Percentiles rank a stretch among this genome's conserved stretches.
These are phyloP conservation scores for Conus canariensis DNA, from an alignment of 2,888 invertebrate genomes.

Conservation along the genomic window DNA sequence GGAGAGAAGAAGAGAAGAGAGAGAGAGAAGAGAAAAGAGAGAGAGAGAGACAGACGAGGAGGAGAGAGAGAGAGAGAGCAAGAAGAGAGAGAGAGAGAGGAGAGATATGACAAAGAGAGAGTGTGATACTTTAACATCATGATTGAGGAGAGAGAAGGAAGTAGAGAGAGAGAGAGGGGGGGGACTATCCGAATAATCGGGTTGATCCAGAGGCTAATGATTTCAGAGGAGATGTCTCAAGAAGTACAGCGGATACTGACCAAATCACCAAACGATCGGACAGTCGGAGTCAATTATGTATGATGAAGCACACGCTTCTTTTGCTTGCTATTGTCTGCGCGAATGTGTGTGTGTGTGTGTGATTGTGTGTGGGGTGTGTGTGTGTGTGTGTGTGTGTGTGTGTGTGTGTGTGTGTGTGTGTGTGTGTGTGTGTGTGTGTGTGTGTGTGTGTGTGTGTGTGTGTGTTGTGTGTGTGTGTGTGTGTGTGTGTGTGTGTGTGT, in stretches of 20 bases:
- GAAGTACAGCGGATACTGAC: conserved; percentile 68
- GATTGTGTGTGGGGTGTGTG: not conserved
- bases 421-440: conserved; percentile 16
- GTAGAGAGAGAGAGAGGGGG: not conserved
- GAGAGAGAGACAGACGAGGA: not conserved
- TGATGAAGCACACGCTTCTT: no score
- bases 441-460: not conserved
- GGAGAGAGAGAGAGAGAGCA: not conserved
- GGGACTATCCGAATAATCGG: not conserved
- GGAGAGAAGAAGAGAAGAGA: conserved; percentile 4
- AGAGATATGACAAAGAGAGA: no score
- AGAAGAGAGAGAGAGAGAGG: no score
- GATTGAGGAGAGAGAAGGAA: not conserved
- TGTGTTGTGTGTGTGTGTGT: not conserved
- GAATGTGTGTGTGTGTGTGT: not conserved
- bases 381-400: conserved; percentile 16
- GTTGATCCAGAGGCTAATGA: not conserved
- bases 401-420: not conserved
- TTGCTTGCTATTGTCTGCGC: not conserved
- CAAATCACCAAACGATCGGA: conserved; percentile 61
- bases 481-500: conserved; percentile 13
- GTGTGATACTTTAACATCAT: not conserved
- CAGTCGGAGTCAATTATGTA: conserved; percentile 43
- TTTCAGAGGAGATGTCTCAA: conserved; percentile 67
- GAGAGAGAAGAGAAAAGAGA: not conserved